Evolutionary conservation across 2,888 invertebrate species (phyloP), one percentile per base, ranked within the genome.

Genomic region (Brenthis daphne): DNA sequence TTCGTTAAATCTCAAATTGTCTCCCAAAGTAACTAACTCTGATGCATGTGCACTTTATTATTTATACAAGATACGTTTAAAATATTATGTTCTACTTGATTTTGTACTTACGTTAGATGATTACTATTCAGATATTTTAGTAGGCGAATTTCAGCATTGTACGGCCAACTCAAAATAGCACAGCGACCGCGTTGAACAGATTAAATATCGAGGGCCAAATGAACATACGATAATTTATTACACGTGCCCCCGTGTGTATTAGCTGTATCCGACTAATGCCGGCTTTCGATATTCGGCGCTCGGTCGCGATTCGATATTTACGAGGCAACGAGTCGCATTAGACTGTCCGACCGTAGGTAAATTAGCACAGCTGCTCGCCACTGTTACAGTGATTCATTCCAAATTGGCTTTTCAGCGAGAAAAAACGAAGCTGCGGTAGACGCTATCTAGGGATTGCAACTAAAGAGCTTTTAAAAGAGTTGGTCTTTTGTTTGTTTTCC

Each of bases 201-300:
- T 93, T 93, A 92, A 92, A 92, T 92, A 92, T 89, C 89, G 89
- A 83, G 87, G 83, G 78, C 87, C 86, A 92, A 92, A 93, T 92
- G 92, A 92, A 92, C 92, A 90, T 82, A 82, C 83, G 85, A 89
- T 92, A 92, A 93, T 92, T 92, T 93, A 93, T 90, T 84, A 87
- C 83, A 84, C 87, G 85, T 86, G 86, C 86, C 90, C 89, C 88
- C 89, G 86, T 89, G 90, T 91, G 91, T 92, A 92, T 92, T 92
- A 92, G 92, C 92, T 90, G 90, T 92, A 91, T 91, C 92, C 90
- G 89, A 89, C 88, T 92, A 91, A 91, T 91, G 89, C 89, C 90
- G 89, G 90, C 89, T 88, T 91, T 90, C 92, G 92, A 91, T 91
- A 90, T 92, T 92, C 90, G 92, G 89, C 82, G 88, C 85, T 87